Evolutionary conservation across 2,113 vertebrate species (phyloP).

Genomic region (Pteropus alecto): DNA sequence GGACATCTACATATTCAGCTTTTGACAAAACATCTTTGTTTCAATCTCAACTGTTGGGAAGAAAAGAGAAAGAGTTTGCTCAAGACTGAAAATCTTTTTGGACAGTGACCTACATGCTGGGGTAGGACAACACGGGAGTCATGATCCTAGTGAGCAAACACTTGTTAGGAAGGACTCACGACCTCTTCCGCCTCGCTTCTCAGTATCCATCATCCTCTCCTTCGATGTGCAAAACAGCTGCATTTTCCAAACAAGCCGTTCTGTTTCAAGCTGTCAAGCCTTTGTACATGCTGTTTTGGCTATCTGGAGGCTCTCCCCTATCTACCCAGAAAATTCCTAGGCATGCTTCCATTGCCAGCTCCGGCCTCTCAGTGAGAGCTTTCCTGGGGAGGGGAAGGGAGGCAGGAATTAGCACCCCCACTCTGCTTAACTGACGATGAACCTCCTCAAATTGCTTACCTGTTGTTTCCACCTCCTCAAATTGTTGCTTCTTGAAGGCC

Average conservation of each 20-base stretch:
- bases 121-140: too few species aligned
- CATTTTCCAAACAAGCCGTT: not conserved
- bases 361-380: not conserved
- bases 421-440: not conserved
- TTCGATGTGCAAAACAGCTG: not conserved
- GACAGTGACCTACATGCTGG: not conserved
- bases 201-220: not conserved
- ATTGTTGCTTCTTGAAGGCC: not conserved
- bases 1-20: not conserved
- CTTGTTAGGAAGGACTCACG: not conserved
- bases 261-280: not conserved
- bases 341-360: not conserved
- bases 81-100: not conserved
- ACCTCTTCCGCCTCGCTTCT: not conserved
- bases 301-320: not conserved
- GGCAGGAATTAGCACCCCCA: not conserved
- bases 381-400: not conserved
- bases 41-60: not conserved
- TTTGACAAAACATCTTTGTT: not conserved
- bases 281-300: not conserved
- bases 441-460: not conserved
- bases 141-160: accelerated
- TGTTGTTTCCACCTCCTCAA: not conserved
- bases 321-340: not conserved
- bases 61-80: not conserved